These are phyloP conservation scores for Suncus etruscus DNA, from an alignment of 2,113 vertebrate genomes.

Conservation along the genomic window DNA sequence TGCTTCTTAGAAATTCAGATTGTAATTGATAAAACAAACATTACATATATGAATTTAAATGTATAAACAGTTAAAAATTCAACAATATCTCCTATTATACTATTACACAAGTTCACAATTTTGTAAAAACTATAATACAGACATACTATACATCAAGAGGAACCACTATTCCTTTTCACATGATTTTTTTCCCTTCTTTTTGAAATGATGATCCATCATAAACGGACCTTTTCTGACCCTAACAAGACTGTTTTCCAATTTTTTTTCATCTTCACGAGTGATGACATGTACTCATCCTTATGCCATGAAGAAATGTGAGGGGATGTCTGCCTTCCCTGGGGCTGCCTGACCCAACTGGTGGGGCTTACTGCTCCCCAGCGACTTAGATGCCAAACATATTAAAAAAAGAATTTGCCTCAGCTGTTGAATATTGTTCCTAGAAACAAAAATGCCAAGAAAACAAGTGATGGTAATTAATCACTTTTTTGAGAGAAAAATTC, in stretches of 20 bases:
- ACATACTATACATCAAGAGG: conserved; percentile 92
- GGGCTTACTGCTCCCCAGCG: conserved; percentile 13
- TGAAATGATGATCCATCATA: conserved; percentile 65
- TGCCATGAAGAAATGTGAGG: conserved; percentile 34
- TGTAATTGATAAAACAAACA: conserved; percentile 98
- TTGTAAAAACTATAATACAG: conserved; percentile 95
- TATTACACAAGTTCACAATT: conserved; percentile 95
- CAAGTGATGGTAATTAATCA: not conserved
- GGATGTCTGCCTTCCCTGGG: not conserved
- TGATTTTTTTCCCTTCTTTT: conserved; percentile 84
- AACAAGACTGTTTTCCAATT: conserved; percentile 66
- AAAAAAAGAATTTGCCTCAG: conserved; percentile 22
- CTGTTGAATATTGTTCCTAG: not conserved
- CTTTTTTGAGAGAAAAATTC: conserved; percentile 51
- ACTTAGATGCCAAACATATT: not conserved
- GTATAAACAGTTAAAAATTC: conserved; percentile 99
- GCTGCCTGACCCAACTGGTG: not conserved
- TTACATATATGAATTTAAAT: conserved; percentile 99
- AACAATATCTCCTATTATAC: conserved; percentile 94
- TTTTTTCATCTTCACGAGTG: conserved; percentile 49
- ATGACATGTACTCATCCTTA: conserved; percentile 35
- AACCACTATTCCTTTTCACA: conserved; percentile 92
- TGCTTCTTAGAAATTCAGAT: conserved; percentile 99
- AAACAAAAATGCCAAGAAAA: conserved; percentile 63
- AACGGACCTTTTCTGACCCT: conserved; percentile 49